A percentile compares a stretch with the other conserved stretches of the same genome.
Evolutionary conservation across 2,888 invertebrate species (phyloP).

Genomic region (Ephialtes manifestator): DNA sequence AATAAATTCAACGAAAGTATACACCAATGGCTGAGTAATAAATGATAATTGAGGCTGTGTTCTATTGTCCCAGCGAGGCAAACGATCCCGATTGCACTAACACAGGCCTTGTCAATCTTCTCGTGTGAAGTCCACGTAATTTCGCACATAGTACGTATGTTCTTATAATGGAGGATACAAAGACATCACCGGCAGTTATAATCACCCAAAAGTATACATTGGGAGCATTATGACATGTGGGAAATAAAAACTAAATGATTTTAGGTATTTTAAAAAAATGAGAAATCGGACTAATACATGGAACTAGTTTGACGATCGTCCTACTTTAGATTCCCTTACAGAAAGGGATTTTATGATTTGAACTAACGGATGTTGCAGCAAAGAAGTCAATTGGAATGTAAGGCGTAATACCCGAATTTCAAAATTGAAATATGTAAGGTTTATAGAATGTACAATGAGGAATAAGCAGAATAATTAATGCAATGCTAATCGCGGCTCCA

Average conservation of each 20-base stretch:
- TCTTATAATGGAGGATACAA: background rate
- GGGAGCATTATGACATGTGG: background rate
- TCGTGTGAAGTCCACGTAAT: slow-evolving; percentile 13
- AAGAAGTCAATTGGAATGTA: too few species aligned
- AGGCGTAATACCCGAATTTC: too few species aligned
- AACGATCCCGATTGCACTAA: background rate
- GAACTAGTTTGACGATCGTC: too few species aligned
- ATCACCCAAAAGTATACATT: background rate
- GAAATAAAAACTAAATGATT: background rate
- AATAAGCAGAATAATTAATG: too few species aligned
- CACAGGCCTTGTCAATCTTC: slow-evolving; percentile 8
- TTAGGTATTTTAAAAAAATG: background rate
- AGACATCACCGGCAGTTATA: slow-evolving; percentile 7
- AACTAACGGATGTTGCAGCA: too few species aligned
- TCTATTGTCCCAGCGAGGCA: background rate
- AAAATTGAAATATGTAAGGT: too few species aligned
- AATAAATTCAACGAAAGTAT: background rate
- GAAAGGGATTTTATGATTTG: too few species aligned
- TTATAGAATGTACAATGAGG: too few species aligned
- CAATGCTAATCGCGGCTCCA: too few species aligned
- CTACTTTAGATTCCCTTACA: too few species aligned
- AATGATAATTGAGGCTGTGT: background rate
- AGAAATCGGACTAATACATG: too few species aligned
- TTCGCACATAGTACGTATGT: background rate
- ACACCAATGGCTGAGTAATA: background rate